Conservation (phyloP, 2,113 vertebrate species). For the Trogon surrucura region DNA sequence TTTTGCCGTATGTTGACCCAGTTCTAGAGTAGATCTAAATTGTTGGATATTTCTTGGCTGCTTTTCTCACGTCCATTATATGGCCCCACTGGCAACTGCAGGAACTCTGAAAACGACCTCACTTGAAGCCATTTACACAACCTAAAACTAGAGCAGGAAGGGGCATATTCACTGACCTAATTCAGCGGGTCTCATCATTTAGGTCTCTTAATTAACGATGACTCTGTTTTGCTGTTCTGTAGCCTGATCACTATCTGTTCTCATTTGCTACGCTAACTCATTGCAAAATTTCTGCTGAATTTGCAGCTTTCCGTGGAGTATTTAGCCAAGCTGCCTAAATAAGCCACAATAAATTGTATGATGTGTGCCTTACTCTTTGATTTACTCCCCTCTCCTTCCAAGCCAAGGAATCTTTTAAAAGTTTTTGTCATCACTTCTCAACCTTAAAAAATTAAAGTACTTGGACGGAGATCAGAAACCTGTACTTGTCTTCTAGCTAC, state of each 20-base stretch:
- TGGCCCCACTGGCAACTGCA: not conserved
- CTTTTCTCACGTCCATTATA: conserved; percentile 26
- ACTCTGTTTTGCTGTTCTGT: conserved; percentile 35
- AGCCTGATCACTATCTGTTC: conserved; percentile 41
- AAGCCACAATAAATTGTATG: conserved; percentile 2
- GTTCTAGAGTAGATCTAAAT: conserved; percentile 57
- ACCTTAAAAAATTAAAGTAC: conserved; percentile 1
- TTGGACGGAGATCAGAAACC: conserved; percentile 23
- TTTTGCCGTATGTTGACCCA: conserved; percentile 61
- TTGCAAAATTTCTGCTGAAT: conserved; percentile 47
- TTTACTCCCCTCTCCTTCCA: conserved; percentile 28
- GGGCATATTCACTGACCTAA: conserved; percentile 43
- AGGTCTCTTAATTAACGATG: conserved; percentile 58
- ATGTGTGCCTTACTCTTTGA: not conserved
- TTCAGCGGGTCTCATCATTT: conserved; percentile 15
- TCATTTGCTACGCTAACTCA: conserved; percentile 20
- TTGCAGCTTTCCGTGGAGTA: conserved; percentile 1
- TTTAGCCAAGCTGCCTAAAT: conserved; percentile 44
- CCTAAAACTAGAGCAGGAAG: conserved; percentile 40
- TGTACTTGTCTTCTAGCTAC: not conserved
- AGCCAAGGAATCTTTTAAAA: conserved; percentile 1
- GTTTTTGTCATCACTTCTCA: conserved; percentile 17
- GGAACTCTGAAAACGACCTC: conserved; percentile 21
- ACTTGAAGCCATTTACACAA: conserved; percentile 31
- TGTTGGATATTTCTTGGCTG: conserved; percentile 40